Conservation (phyloP, 2,888 invertebrate species). For the Amiota minor region DNA sequence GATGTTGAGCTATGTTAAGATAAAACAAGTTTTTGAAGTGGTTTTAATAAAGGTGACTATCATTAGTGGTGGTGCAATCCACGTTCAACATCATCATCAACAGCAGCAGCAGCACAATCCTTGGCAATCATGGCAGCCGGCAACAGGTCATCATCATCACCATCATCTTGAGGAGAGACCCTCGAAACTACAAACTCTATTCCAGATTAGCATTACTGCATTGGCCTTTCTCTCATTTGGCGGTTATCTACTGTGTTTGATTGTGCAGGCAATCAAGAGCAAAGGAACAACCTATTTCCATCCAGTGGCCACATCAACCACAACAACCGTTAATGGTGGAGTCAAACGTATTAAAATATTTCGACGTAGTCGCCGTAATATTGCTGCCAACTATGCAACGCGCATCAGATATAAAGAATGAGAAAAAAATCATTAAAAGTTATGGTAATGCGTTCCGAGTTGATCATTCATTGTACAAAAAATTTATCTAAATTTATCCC, state of each 20-base stretch:
- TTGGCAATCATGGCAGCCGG: slow-evolving; percentile 29
- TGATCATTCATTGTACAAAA: no score
- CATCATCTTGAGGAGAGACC: slow-evolving; percentile 71
- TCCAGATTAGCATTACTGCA: slow-evolving; percentile 85
- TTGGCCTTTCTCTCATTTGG: slow-evolving; percentile 89
- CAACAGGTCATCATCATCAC: not conserved
- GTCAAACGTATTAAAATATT: slow-evolving; percentile 71
- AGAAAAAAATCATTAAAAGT: not conserved
- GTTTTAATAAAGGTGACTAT: slow-evolving; percentile 24
- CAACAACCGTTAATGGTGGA: slow-evolving; percentile 55
- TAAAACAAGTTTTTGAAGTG: slow-evolving; percentile 1
- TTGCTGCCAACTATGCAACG: not conserved
- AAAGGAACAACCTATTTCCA: slow-evolving; percentile 76
- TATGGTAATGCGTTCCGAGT: not conserved
- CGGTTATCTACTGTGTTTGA: slow-evolving; percentile 85
- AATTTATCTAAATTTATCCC: no score
- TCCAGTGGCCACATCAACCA: slow-evolving; percentile 63
- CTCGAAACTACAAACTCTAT: slow-evolving; percentile 82
- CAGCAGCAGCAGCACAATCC: not conserved
- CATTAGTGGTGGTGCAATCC: slow-evolving; percentile 31
- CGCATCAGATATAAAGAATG: slow-evolving; percentile 1
- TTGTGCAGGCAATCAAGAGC: slow-evolving; percentile 83
- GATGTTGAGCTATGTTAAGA: not conserved
- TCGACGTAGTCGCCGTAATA: slow-evolving; percentile 57
- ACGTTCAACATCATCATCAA: not conserved